Percentiles rank a stretch among this genome's conserved stretches.
Evolutionary conservation across 2,888 invertebrate species (phyloP).

Genomic region (Mythimna vitellina): DNA sequence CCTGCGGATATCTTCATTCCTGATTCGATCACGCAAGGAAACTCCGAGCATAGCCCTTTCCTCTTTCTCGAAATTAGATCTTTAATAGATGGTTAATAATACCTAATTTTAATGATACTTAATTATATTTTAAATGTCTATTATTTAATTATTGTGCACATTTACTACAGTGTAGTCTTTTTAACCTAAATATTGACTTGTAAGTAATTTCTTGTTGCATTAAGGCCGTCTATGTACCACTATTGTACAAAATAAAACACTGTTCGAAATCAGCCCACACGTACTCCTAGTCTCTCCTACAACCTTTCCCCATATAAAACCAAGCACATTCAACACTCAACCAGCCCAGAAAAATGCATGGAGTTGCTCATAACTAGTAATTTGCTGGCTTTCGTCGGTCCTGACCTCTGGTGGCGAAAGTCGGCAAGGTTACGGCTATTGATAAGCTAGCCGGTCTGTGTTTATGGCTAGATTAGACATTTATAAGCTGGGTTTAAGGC

Average conservation of each 20-base stretch:
- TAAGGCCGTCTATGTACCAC: too few species aligned
- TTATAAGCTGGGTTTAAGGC: background rate
- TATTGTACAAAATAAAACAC: background rate
- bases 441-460: conserved; percentile 28
- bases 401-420: conserved; percentile 66
- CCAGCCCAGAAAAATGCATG: conserved; percentile 35
- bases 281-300: background rate
- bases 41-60: too few species aligned
- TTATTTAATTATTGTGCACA: too few species aligned
- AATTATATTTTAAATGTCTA: too few species aligned
- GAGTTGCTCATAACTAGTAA: conserved; percentile 21
- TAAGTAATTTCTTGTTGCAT: too few species aligned
- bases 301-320: background rate
- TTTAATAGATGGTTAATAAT: too few species aligned
- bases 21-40: too few species aligned
- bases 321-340: background rate
- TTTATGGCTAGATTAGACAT: conserved; percentile 3
- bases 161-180: too few species aligned
- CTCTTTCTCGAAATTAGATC: too few species aligned
- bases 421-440: conserved; percentile 50
- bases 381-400: conserved; percentile 54
- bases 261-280: background rate
- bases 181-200: too few species aligned
- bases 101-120: too few species aligned
- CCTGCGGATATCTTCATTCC: too few species aligned